These are phyloP conservation scores for Illadopsis cleaveri DNA, from an alignment of 2,113 vertebrate genomes.

Conservation along the genomic window DNA sequence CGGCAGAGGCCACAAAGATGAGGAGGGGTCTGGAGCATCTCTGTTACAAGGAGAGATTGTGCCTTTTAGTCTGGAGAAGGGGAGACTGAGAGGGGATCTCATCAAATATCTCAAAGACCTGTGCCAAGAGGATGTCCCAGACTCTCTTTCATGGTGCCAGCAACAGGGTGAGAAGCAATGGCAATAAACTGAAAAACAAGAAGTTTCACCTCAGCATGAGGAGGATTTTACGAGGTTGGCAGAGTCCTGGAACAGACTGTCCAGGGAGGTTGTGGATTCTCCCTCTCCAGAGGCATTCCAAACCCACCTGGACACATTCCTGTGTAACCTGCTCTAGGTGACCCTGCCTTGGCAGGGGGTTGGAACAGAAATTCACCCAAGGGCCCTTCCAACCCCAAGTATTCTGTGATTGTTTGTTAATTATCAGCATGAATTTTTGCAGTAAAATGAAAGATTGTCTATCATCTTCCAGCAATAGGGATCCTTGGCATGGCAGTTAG, in stretches of 20 bases:
- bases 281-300: background rate
- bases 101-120: background rate
- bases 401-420: background rate
- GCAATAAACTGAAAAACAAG: background rate
- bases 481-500: background rate
- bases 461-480: background rate
- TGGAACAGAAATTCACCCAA: background rate
- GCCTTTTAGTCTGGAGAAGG: background rate
- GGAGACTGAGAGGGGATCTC: background rate
- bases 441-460: background rate
- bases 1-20: background rate
- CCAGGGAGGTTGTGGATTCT: background rate
- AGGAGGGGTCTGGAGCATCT: background rate
- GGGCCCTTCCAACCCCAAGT: background rate
- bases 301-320: background rate
- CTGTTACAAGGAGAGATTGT: accelerated
- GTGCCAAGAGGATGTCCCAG: background rate
- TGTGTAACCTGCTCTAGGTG: background rate
- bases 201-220: background rate
- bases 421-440: background rate
- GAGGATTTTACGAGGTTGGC: background rate
- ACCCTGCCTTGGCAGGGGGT: background rate
- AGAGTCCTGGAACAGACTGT: background rate
- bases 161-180: background rate
- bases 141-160: background rate